Conservation (phyloP, 2,888 invertebrate genomes). For the Yponomeuta evonymella region DNA sequence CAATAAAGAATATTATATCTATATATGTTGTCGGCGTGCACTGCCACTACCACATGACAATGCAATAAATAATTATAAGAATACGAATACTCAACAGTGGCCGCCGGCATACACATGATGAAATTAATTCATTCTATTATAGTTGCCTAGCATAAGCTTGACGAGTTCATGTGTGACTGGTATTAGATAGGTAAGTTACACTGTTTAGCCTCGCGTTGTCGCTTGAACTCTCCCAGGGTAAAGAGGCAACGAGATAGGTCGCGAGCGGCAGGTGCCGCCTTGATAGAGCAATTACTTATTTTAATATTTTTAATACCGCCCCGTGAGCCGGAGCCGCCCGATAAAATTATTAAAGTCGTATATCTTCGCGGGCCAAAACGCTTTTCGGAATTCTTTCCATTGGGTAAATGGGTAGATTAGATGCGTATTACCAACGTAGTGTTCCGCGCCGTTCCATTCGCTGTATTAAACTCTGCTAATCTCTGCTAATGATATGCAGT, state of each 20-base stretch:
- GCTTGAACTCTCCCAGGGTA: background rate
- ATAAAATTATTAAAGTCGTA: constrained; percentile 11
- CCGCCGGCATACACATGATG: too few relatives aligned
- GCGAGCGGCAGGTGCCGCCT: constrained; percentile 53
- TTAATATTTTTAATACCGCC: constrained; percentile 62
- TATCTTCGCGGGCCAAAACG: constrained; percentile 2
- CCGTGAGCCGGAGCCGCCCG: constrained; percentile 9
- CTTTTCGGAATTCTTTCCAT: background rate
- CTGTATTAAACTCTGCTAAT: background rate
- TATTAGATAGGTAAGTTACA: too few relatives aligned
- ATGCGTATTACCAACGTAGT: background rate
- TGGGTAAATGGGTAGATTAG: background rate
- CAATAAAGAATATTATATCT: too few relatives aligned
- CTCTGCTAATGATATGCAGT: background rate
- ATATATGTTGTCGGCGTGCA: too few relatives aligned
- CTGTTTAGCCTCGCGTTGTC: too few relatives aligned
- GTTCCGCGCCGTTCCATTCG: background rate
- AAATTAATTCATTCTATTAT: too few relatives aligned
- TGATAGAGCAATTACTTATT: constrained; percentile 69
- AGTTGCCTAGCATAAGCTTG: too few relatives aligned
- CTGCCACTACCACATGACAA: too few relatives aligned
- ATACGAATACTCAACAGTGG: too few relatives aligned
- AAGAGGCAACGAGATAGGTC: background rate
- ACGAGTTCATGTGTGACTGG: too few relatives aligned
- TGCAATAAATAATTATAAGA: too few relatives aligned